phyloP scores from a whole-genome alignment of 2,888 invertebrate genomes.

The Pediacus dermestoides region DNA sequence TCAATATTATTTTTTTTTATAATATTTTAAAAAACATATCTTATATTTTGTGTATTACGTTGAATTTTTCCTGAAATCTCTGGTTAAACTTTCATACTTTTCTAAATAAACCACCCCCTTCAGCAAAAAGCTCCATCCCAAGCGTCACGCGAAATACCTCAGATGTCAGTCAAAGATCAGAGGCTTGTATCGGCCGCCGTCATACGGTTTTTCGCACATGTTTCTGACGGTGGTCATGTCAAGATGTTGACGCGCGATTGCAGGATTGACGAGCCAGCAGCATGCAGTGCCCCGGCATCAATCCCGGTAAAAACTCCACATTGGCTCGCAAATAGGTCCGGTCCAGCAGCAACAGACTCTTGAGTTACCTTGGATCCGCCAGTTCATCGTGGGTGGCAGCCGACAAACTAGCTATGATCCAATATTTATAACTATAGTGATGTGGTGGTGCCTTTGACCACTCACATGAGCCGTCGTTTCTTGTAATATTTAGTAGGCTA shows the following conservation, averaged over 20 bases:
- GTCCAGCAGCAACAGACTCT: slow-evolving; percentile 16
- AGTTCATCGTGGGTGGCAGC: slow-evolving; percentile 28
- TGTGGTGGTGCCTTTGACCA: slow-evolving; percentile 36
- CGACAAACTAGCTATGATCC: slow-evolving; percentile 38
- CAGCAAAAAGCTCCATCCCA: too few species aligned
- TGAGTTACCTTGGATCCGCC: slow-evolving; percentile 13
- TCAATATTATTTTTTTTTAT: too few species aligned
- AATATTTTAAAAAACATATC: too few species aligned
- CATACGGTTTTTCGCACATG: slow-evolving; percentile 42
- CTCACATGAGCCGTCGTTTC: slow-evolving; percentile 33
- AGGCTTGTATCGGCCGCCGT: slow-evolving; percentile 30
- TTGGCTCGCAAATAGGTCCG: slow-evolving; percentile 22
- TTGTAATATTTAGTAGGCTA: too few species aligned
- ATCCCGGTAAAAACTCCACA: slow-evolving; percentile 13
- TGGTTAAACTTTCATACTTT: too few species aligned
- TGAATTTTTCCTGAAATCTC: too few species aligned
- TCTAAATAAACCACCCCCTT: too few species aligned
- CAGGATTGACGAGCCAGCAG: slow-evolving; percentile 44
- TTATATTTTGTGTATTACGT: too few species aligned
- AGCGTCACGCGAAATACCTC: too few species aligned
- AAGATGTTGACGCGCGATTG: slow-evolving; percentile 47
- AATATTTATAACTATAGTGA: slow-evolving; percentile 46
- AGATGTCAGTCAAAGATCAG: slow-evolving; percentile 29
- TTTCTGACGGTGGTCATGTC: slow-evolving; percentile 45
- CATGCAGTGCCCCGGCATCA: slow-evolving; percentile 7